Base-by-base conservation (phyloP, 30 jellyfish, hydroid and myxozoan genomes). In the Hydractinia echinata region DNA sequence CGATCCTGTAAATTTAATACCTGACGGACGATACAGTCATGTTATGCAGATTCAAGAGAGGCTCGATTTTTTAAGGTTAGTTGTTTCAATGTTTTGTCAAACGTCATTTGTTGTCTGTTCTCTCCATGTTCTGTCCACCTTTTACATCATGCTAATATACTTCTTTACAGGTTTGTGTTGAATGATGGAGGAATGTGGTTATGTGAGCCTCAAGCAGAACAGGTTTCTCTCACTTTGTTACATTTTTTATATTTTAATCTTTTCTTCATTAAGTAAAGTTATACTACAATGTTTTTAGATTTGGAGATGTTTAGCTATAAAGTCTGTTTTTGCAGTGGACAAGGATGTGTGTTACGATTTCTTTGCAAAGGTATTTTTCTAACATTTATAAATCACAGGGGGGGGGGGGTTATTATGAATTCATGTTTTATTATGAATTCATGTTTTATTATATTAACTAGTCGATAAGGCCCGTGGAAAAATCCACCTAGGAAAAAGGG, bases 141-240 rank as follows among this genome's bases (percentile, higher is more conserved):
- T 56, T 56, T 56, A 15, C 15, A n/a, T n/a, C n/a, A n/a, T n/a
- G n/a, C n/a, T n/a, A n/a, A 7, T 14, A 11, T 70, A 44, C 54
- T 60, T 54, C 53, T 51, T 78, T 53, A 5, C 58, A 91, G 97
- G 77, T 91, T 91, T 83, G 80, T 91, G 68, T 76, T 91, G 84
- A 91, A 91, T 67, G 97, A 91, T 86, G 97, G 97, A 20, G 86
- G 86, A 76, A 85, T 91, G 96, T 91, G 97, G 97, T 86, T 91
- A 5, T 91, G 97, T 70, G 96, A 91, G 76, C 97, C 97, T 7
- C 97, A 91, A 66, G 97, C 97, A 4, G 94, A 86, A 70, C 97
- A 91, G 95, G 97, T 91, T 48, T n/a, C n/a, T n/a, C n/a, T n/a
- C n/a, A n/a, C n/a, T n/a, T 30, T 30, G 51, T 10, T n/a, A n/a